phyloP scores from a whole-genome alignment of 1,140 invertebrate genomes.

The Teleogryllus occipitalis region DNA sequence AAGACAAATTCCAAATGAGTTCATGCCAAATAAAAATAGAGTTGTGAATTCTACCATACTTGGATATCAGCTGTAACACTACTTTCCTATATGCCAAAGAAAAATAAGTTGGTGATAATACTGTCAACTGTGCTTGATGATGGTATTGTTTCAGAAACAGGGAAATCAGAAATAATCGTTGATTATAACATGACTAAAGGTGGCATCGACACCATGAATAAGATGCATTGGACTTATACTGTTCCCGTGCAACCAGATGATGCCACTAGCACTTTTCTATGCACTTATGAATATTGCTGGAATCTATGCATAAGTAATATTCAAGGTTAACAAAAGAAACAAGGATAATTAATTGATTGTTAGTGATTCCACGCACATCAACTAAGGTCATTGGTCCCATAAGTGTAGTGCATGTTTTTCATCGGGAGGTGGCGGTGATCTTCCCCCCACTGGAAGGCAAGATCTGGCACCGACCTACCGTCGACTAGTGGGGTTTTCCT shows the following conservation, averaged over 20 bases:
- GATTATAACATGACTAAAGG: slow-evolving; percentile 37
- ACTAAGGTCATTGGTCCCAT: too few relatives aligned
- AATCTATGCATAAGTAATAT: slow-evolving; percentile 15
- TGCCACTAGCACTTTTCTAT: slow-evolving; percentile 17
- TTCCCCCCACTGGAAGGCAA: too few relatives aligned
- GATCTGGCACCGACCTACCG: too few relatives aligned
- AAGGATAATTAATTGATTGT: neutral
- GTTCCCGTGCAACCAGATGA: slow-evolving; percentile 23
- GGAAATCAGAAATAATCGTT: slow-evolving; percentile 35
- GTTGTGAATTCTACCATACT: slow-evolving; percentile 24
- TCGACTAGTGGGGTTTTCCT: too few relatives aligned
- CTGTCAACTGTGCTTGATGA: slow-evolving; percentile 28
- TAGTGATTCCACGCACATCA: too few relatives aligned
- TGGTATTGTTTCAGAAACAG: slow-evolving; percentile 23
- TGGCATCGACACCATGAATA: slow-evolving; percentile 35
- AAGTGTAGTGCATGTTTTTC: too few relatives aligned
- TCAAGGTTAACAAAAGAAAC: neutral
- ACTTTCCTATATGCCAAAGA: slow-evolving; percentile 29
- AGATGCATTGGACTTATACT: slow-evolving; percentile 28
- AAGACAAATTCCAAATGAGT: slow-evolving; percentile 25
- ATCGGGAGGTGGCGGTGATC: too few relatives aligned
- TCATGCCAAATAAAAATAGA: slow-evolving; percentile 28
- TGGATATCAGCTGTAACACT: slow-evolving; percentile 28
- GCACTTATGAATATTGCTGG: slow-evolving; percentile 10
- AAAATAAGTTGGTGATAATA: slow-evolving; percentile 27